Percentiles rank a stretch among this genome's conserved stretches.
These are phyloP conservation scores for Diarsia mendica DNA, from an alignment of 2,888 invertebrate genomes.

Conservation along the genomic window DNA sequence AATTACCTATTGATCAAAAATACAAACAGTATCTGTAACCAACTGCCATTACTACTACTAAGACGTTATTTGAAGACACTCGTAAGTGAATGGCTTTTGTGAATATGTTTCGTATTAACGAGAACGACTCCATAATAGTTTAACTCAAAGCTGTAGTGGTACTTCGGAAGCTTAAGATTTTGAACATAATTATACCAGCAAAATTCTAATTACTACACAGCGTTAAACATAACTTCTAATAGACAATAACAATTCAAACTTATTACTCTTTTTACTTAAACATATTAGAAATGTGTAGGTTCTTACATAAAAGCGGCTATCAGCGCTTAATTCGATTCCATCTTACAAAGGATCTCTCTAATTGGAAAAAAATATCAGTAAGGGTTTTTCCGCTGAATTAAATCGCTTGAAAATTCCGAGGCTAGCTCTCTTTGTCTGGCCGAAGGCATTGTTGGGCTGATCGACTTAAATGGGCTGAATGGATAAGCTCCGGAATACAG, in stretches of 20 bases:
- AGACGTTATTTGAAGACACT: constrained; percentile 11
- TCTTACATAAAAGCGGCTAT: constrained; percentile 44
- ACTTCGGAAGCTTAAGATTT: neutral
- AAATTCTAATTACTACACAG: constrained; percentile 28
- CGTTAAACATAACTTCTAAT: constrained; percentile 27
- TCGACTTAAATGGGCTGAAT: constrained; percentile 66
- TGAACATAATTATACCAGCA: neutral
- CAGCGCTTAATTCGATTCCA: constrained; percentile 46
- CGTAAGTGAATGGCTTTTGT: neutral
- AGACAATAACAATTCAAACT: constrained; percentile 34
- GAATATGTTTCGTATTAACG: constrained; percentile 5
- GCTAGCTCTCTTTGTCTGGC: constrained; percentile 58
- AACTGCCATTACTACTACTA: neutral
- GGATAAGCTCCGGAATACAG: constrained; percentile 66
- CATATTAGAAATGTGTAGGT: constrained; percentile 42
- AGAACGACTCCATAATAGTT: constrained; percentile 6
- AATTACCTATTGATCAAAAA: constrained; percentile 45
- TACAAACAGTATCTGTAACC: neutral
- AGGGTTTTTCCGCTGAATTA: constrained; percentile 64
- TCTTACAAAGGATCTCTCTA: constrained; percentile 54
- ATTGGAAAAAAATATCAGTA: constrained; percentile 68
- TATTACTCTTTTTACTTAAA: constrained; percentile 48
- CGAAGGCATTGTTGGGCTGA: constrained; percentile 63
- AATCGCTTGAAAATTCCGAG: constrained; percentile 64
- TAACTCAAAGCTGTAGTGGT: constrained; percentile 6